A percentile compares a stretch with the other conserved stretches of the same genome.
These are phyloP conservation scores for Alca torda DNA, from an alignment of 2,797 vertebrate genomes.

Conservation along the genomic window DNA sequence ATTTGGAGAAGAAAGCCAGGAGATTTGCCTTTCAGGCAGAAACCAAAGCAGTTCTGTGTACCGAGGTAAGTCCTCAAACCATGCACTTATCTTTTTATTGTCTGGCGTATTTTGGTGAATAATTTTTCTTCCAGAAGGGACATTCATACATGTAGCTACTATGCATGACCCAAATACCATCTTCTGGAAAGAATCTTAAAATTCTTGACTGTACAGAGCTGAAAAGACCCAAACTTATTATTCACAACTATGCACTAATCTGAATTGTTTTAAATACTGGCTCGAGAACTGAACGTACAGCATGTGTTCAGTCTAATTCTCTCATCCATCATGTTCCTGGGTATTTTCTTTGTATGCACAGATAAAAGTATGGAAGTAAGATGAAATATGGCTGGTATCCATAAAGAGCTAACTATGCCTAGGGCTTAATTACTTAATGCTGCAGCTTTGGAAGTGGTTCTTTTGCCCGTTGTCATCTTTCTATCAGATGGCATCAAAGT, in stretches of 20 bases:
- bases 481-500: constrained; percentile 48
- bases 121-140: not conserved
- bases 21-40: not conserved
- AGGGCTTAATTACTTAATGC: constrained; percentile 57
- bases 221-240: not conserved
- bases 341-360: not conserved
- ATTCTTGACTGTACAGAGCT: not conserved
- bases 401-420: constrained; percentile 11
- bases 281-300: not conserved
- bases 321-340: not conserved
- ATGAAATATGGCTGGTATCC: not conserved
- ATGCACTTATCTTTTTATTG: not conserved
- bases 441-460: constrained; percentile 51
- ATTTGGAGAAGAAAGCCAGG: not conserved
- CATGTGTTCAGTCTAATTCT: not conserved
- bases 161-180: not conserved
- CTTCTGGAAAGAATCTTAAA: not conserved
- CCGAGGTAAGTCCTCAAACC: not conserved
- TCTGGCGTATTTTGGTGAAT: not conserved
- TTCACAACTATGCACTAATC: not conserved
- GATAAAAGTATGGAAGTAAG: not conserved
- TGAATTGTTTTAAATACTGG: not conserved
- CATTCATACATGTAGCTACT: not conserved
- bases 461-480: constrained; percentile 34
- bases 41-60: not conserved